Base-by-base conservation (phyloP, 2,113 vertebrate species). In the Melanostigma gelatinosum region DNA sequence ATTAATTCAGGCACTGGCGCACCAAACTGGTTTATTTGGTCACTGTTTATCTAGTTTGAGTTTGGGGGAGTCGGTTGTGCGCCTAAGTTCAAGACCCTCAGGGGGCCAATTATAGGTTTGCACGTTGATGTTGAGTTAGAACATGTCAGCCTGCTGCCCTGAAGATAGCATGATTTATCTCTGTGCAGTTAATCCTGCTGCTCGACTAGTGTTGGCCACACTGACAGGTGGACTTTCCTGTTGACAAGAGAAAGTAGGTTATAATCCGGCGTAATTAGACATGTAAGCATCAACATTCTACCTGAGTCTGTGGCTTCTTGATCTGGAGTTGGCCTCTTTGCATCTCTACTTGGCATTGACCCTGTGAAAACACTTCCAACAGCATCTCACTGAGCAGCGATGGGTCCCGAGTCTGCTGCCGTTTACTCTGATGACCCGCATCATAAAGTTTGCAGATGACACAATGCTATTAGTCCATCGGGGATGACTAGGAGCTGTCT, bases 131-230 rank as follows among this genome's bases (percentile, higher is more conserved):
- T 22, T 61, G 44, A 77, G 38, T 24, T 66, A 32, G 70, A 5
- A 60, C 24, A 50, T 72, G 63, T 69, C 4, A 46, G 22, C 48
- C 52, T 81, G 34, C 36, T 29, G 20, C 24, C 11, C 50, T 50
- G 36, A 62, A 67, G 73, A 48, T 16, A 38, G 71, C 18, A 5
- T 4, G 36, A 69, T 81, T 85, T 85, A 90, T 88, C 78, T 77
- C 32, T 60, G 55, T 18, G 12, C 24, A 3, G 54, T 24, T 89
- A 88, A 88, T 89, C 87, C 83, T 74, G 67, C 46, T 34, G 42
- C 78, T 78, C 1, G 4, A 44, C 72, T 22, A 40, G 46, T 42
- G 12, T 63, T 58, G 61, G 83, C 75, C 15, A 54, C 66, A 58
- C 10, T 52, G 44, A 27, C 29, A 27, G 42, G 22, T 69, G 18